These are phyloP conservation scores for Sialis lutaria DNA, from an alignment of 2,888 invertebrate species.

Conservation along the genomic window DNA sequence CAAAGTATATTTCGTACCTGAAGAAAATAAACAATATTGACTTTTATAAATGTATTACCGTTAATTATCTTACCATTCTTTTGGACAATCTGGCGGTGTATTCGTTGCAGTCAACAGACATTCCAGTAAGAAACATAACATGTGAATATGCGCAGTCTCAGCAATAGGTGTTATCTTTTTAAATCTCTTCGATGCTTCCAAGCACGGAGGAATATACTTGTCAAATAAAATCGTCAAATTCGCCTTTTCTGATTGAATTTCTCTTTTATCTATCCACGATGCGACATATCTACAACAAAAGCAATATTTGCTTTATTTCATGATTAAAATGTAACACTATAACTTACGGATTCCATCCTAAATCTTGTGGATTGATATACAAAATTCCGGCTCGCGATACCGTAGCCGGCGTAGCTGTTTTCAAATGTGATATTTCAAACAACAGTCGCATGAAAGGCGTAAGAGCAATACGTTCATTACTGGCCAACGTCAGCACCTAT, in stretches of 20 bases:
- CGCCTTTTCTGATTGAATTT: conserved; percentile 54
- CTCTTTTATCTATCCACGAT: conserved; percentile 72
- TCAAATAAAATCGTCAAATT: conserved; percentile 77
- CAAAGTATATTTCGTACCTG: conserved; percentile 82
- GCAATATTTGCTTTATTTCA: not conserved
- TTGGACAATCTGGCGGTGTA: conserved; percentile 75
- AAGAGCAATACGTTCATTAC: conserved; percentile 85
- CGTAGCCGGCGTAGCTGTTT: conserved; percentile 89
- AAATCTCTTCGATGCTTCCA: conserved; percentile 61
- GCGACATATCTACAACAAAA: conserved; percentile 57
- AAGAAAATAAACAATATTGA: conserved; percentile 2
- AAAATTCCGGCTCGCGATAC: conserved; percentile 89
- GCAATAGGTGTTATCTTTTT: conserved; percentile 84
- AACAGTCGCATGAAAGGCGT: conserved; percentile 76
- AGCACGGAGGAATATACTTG: conserved; percentile 73
- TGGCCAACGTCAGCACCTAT: conserved; percentile 73
- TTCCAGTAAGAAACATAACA: conserved; percentile 74
- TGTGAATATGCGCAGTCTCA: conserved; percentile 76
- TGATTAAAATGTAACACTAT: conserved; percentile 1
- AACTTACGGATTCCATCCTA: conserved; percentile 85
- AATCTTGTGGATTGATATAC: conserved; percentile 84
- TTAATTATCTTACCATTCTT: conserved; percentile 48
- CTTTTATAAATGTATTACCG: too few species aligned
- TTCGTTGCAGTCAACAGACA: conserved; percentile 65
- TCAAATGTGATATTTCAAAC: conserved; percentile 83